Evolutionary conservation across 2,888 invertebrate genomes (phyloP), one percentile per base, ranked within the genome.

Genomic region (Hyposoter dolosus): DNA sequence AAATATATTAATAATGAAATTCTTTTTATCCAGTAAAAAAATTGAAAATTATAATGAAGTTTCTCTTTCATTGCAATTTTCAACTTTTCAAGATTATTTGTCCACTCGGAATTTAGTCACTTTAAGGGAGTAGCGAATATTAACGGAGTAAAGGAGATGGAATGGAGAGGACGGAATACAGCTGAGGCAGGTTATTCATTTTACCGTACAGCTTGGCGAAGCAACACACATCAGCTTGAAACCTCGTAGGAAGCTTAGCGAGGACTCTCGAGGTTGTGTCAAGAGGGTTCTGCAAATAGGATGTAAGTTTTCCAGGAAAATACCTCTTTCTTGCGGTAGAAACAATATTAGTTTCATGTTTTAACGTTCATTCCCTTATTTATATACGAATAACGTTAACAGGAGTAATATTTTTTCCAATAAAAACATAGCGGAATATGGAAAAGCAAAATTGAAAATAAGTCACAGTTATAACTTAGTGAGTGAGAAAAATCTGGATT

Each of bases 161-260:
- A 53, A 6, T 50, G 9, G 47, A 68, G 23, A 66, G 35, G 47
- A 35, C 40, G 68, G 23, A 40, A 79, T 47, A 60, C 47, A 68
- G 47, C 65, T n/a, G 12, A 47, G 74, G 74, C 35, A 66, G 50
- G 68, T 72, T 78, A 77, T 77, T 78, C 77, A 56, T 83, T 83
- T 79, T 47, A 60, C 68, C 74, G 60, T 68, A 40, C 40, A 56
- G 60, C 74, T 66, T 72, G 60, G 56, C 72, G 60, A 9, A 50
- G 71, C 72, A 56, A 32, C 56, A 56, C 72, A 74, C 72, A 40
- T 74, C 56, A 56, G 72, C 0, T 53, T 50, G 35, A 56, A 74
- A 40, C 6, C 72, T 43, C 12, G 53, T 56, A 40, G 40, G 12
- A 9, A 40, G 23, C n/a, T 56, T 56, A 28, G 47, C 40, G 79